Base-by-base conservation (phyloP, 1,140 invertebrate species). In the Drosophila repletoides region DNA sequence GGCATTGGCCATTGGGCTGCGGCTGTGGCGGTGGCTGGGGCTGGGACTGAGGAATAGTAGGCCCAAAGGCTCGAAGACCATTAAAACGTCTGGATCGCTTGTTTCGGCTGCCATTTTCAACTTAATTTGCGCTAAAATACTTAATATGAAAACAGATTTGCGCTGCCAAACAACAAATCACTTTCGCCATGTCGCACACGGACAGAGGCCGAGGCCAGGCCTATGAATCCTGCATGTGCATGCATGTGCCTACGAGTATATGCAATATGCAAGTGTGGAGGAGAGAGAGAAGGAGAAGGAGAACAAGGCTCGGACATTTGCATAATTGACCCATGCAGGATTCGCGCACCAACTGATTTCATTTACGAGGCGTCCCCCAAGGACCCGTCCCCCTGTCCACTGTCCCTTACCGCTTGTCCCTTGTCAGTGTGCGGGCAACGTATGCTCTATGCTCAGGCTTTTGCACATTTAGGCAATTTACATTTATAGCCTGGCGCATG, bases 311-410 rank as follows among this genome's bases (percentile, higher is more conserved):
- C 45, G 73, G 49, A 75, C 81, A 86, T 86, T 86, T 86, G 80
- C 80, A 86, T 86, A 86, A 86, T 87, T 86, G 80, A 86, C 81
- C 81, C 80, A 86, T 86, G 76, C 80, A 86, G 80, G 81, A 86
- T 86, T 87, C 80, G 80, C 80, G 81, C 80, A 86, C 80, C 81
- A 87, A 86, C 80, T 86, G 80, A 86, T 86, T 86, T 86, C 80
- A 86, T 86, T 86, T 86, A 86, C 79, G 74, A 74, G 43, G 26
- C 60, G 53, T 21, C 31, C 59, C 40, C n/a, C 2, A 5, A 14
- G 21, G 6, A 5, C 45, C 36, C 14, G 2, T 6, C 21, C 48
- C 12, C 3, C 2, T 5, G 5, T 1, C 6, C n/a, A 4, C 0
- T 19, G 2, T 21, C 10, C 3, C 52, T 17, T 9, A 14, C 1